Evolutionary conservation across 2,888 invertebrate species (phyloP), one percentile per base, ranked within the genome.

Genomic region (Polydrusus tereticollis): DNA sequence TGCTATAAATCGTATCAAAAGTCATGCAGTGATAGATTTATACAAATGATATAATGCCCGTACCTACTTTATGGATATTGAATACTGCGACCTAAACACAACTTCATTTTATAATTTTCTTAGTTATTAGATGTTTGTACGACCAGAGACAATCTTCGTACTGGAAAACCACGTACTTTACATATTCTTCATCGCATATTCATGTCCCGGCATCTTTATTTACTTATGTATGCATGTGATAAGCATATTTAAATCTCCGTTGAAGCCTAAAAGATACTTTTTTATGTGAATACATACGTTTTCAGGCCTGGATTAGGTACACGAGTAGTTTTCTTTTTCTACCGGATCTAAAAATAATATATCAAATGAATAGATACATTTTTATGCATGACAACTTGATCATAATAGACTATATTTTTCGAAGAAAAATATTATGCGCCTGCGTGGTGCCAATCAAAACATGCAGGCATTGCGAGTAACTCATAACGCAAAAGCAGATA

Each of bases 121-220:
- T 6, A 45, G 20, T 45, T 8, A 45, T 45, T 20, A 45, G 45
- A 20, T 20, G 21, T 12, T 47, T 3, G 21, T 21, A 21, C 47
- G 47, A 47, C 47, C 21, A 21, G 21, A 1, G 21, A 21, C 47
- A 47, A 47, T 16, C 47, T 12, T 21, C 21, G 3, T 21, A 26
- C 26, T 29, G 2, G 29, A 29, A 29, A 41, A 6, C 26, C 26
- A 52, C 26, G 14, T 52, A 52, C 33, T 64, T 64, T 64, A 52
- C 64, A 64, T 50, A 64, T 41, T 55, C 62, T 63, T 43, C 64
- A 64, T 64, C 52, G 52, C 64, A 64, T 64, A 64, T 64, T 64
- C 52, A 64, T 64, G 52, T 45, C 50, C 41, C 16, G 52, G 38
- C 38, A 52, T 52, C 52, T 64, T 52, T 64, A 64, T 64, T 64